A percentile compares a stretch with the other conserved stretches of the same genome.
phyloP scores from a whole-genome alignment of 2,888 invertebrate species.

The Caenorhabditis sp. region DNA sequence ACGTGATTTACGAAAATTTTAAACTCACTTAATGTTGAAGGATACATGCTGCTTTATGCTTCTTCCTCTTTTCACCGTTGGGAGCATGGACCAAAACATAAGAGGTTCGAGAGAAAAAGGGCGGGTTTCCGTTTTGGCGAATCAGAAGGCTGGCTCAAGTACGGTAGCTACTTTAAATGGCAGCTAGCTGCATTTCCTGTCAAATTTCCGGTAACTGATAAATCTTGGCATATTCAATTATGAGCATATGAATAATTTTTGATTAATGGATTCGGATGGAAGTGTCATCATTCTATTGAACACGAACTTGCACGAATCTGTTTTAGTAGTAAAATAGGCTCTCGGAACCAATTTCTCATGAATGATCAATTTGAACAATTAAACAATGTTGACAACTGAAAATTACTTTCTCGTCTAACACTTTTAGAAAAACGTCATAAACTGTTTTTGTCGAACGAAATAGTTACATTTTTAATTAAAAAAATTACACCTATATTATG shows the following conservation, averaged over 20 bases:
- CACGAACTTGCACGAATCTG: too few species aligned
- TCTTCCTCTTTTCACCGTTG: background rate
- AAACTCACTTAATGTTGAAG: constrained; percentile 40
- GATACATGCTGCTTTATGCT: constrained; percentile 25
- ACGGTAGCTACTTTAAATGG: constrained; percentile 18
- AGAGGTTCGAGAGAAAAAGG: background rate
- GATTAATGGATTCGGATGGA: background rate
- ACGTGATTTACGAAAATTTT: constrained; percentile 12
- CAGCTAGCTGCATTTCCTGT: constrained; percentile 18
- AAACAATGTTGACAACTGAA: too few species aligned
- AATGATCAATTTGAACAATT: too few species aligned
- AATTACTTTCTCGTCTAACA: too few species aligned
- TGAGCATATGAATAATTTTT: background rate
- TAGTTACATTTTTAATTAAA: too few species aligned
- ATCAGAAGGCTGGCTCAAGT: constrained; percentile 1
- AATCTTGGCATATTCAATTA: background rate
- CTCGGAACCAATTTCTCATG: too few species aligned
- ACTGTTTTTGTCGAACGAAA: too few species aligned
- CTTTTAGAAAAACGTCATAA: too few species aligned
- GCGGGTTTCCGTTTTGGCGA: background rate
- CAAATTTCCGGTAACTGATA: constrained; percentile 27
- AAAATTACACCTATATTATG: too few species aligned
- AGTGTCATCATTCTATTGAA: background rate
- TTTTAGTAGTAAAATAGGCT: too few species aligned
- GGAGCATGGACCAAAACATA: background rate